These are phyloP conservation scores for Vulpes lagopus DNA, from an alignment of 2,113 vertebrate species.

Conservation along the genomic window DNA sequence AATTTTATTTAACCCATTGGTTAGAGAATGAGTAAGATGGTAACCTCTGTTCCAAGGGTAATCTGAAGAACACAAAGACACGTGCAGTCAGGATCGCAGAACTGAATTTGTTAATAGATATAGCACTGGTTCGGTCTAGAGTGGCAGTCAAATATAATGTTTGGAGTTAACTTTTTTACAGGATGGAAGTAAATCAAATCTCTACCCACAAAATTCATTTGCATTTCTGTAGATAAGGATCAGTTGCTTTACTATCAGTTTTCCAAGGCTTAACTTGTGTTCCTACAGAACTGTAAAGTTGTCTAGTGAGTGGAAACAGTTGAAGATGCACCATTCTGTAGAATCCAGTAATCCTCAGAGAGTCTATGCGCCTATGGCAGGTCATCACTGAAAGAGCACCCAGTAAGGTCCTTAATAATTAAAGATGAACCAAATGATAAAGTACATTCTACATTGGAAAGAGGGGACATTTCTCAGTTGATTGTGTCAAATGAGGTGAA, in stretches of 20 bases:
- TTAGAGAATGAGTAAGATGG: slow-evolving; percentile 54
- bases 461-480: not conserved
- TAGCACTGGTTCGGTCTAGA: too few species aligned
- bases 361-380: too few species aligned
- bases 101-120: not conserved
- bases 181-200: not conserved
- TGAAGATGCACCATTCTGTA: fast-evolving
- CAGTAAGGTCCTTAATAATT: not conserved
- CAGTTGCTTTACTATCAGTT: not conserved
- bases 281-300: not conserved
- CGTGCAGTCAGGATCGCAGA: not conserved
- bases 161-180: not conserved
- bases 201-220: not conserved
- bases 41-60: slow-evolving; percentile 21
- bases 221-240: not conserved
- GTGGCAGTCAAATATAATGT: not conserved
- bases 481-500: not conserved
- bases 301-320: not conserved
- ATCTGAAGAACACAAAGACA: not conserved
- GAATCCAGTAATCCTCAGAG: not conserved
- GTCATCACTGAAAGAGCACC: not conserved
- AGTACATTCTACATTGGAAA: not conserved
- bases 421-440: not conserved
- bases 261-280: not conserved
- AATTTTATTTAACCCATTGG: slow-evolving; percentile 28